Evolutionary conservation across 2,888 invertebrate genomes (phyloP).

Genomic region (Cryptophagus acutangulus): DNA sequence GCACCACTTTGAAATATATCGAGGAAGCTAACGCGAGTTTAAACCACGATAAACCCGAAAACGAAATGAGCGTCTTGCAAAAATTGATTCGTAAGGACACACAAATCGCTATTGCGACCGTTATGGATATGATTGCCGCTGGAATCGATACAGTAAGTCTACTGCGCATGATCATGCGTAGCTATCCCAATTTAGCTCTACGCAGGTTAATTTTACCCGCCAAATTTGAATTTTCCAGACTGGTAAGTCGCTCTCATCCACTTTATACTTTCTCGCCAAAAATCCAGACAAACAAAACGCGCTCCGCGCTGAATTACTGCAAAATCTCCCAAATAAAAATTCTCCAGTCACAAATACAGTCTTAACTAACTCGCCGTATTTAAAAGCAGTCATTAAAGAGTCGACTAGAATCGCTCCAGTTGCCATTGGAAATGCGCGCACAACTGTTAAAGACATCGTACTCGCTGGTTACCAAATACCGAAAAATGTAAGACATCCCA

Average conservation of each 20-base stretch:
- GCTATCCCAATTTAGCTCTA: not conserved
- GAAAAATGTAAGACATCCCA: conserved; percentile 36
- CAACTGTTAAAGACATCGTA: conserved; percentile 37
- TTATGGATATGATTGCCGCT: conserved; percentile 64
- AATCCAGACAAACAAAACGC: conserved; percentile 46
- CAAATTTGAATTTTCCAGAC: conserved; percentile 42
- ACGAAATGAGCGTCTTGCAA: conserved; percentile 60
- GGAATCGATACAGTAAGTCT: conserved; percentile 66
- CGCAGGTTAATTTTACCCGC: not conserved
- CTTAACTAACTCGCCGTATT: conserved; percentile 47
- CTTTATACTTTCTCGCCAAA: conserved; percentile 47
- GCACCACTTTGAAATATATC: conserved; percentile 35
- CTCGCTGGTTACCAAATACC: conserved; percentile 44
- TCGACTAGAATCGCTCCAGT: conserved; percentile 47
- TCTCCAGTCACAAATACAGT: conserved; percentile 42
- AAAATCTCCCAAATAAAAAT: conserved; percentile 33
- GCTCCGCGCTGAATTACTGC: conserved; percentile 44
- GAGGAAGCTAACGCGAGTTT: conserved; percentile 32
- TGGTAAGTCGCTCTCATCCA: conserved; percentile 45
- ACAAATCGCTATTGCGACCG: conserved; percentile 61
- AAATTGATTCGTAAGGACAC: conserved; percentile 59
- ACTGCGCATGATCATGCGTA: not conserved
- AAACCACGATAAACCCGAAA: conserved; percentile 38
- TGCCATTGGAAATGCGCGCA: conserved; percentile 31
- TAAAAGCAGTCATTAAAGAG: conserved; percentile 63